Base-by-base conservation (phyloP, 2,797 vertebrate genomes). In the Buceros bicornis region DNA sequence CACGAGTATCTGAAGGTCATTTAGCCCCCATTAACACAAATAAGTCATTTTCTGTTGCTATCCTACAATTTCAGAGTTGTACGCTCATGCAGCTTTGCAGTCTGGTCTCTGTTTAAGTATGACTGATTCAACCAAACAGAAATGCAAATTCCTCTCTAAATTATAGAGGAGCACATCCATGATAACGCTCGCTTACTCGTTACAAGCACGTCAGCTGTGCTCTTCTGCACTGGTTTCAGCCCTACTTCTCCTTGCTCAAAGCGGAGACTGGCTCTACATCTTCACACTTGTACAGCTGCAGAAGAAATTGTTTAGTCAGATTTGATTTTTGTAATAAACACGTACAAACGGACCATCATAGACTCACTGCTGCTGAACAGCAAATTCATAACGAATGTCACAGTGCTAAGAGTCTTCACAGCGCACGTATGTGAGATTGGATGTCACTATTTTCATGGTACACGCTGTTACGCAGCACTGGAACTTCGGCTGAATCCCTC, bases 151-250 rank as follows among this genome's bases (percentile, higher is more conserved):
- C 50, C 53, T 65, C 62, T 69, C 86, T 94, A 73, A 89, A 89
- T 95, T 91, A 87, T 78, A 61, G 69, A 95, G 42, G 61, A 81
- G 43, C 33, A 86, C 91, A 95, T 86, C 69, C 74, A 69, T 82
- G 61, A 33, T 79, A 87, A 60, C 35, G 60, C 8, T 84, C n/a
- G 29, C n/a, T 33, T 43, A 45, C 40, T 94, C 77, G 45, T 37
- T 69, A 17, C 8, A 76, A 78, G 33, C 15, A 74, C 79, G 22
- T 54, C 71, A 78, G 21, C 48, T 82, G n/a, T 64, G 48, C 29
- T 77, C 35, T 51, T 66, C 74, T 74, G 37, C 5, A 1, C 24
- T 61, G 33, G 22, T 45, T 73, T 67, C 37, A 66, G 37, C 42
- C 22, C 26, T 77, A 1, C 53, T 85, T 82, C 65, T 78, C 26